Base-by-base conservation (phyloP, 37 sponge, comb jelly and placozoan genomes). In the Mnemiopsis leidyi region DNA sequence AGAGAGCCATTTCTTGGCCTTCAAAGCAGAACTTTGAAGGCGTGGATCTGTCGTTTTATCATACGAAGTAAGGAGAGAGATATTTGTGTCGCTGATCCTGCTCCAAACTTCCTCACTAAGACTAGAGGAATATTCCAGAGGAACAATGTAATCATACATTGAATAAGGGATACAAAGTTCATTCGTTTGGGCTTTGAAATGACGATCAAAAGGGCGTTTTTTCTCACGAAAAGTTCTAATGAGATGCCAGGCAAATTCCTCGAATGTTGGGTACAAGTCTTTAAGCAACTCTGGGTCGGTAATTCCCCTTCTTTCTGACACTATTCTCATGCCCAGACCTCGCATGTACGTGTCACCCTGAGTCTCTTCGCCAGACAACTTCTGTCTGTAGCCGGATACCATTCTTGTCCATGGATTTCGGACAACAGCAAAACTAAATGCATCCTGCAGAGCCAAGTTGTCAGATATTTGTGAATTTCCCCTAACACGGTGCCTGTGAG, bases 401-500 rank as follows among this genome's bases (percentile, higher is more conserved):
- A 71, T 23, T 28, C 75, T 71, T 23, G 75, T 71, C 75, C 75
- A 71, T n/a, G 75, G 75, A 28, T 71, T 71, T 71, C 75, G 25
- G 20, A 71, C 30, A 71, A 71, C 75, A 71, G 75, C n/a, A n/a
- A 71, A n/a, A 25, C 30, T 29, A 25, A 71, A 28, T 5, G 75
- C 25, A 7, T 71, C n/a, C 2, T 71, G 3, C 7, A 71, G 75
- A n/a, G n/a, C 30, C 3, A 25, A 23, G 30, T 5, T 5, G 30
- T 71, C 75, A 29, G 5, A 29, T 5, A 7, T 2, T 71, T n/a
- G 3, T 7, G 30, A 2, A 5, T 23, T 71, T 18, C 13, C 13
- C 13, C 13, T 5, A 7, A 71, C n/a, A 23, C 25, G 3, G 30
- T 28, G 75, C 75, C 75, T 71, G 7, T 71, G 61, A 18, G 61